Evolutionary conservation across 2,113 vertebrate species (phyloP).

Genomic region (Malurus elegans): DNA sequence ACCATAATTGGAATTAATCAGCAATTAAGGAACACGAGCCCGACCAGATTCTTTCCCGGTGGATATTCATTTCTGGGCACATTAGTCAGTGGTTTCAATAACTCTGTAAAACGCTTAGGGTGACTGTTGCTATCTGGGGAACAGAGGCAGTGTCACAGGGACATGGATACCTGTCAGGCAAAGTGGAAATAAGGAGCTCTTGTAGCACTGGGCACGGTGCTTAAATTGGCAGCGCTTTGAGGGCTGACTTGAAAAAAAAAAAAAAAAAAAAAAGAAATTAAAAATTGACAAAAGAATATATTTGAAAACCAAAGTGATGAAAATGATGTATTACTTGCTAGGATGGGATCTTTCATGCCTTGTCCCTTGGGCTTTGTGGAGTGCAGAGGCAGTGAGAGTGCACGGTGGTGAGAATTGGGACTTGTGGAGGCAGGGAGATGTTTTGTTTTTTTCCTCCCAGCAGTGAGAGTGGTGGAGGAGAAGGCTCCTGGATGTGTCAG

Average conservation of each 20-base stretch:
- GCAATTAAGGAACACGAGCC: slow-evolving; percentile 15
- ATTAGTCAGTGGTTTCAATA: slow-evolving; percentile 19
- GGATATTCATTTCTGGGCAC: neutral
- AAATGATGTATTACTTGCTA: neutral
- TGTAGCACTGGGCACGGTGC: neutral
- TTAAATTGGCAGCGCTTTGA: neutral
- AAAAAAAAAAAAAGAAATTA: neutral
- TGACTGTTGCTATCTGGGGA: neutral
- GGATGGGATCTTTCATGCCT: neutral
- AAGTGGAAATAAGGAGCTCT: slow-evolving; percentile 12
- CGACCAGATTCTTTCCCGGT: slow-evolving; percentile 12
- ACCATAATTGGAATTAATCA: slow-evolving; percentile 57
- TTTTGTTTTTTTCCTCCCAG: neutral
- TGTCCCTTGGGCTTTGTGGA: neutral
- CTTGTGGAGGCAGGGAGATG: neutral
- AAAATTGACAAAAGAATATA: neutral
- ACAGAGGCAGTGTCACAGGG: neutral
- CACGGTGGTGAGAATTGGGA: neutral
- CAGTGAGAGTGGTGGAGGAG: neutral
- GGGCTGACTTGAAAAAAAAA: neutral
- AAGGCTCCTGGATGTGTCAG: neutral
- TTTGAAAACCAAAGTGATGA: slow-evolving; percentile 22
- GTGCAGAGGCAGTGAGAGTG: neutral
- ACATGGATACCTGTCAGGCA: neutral
- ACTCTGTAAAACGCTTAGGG: neutral